Conservation (phyloP, 2,797 vertebrate genomes). For the Oryzias dopingdopingensis region DNA sequence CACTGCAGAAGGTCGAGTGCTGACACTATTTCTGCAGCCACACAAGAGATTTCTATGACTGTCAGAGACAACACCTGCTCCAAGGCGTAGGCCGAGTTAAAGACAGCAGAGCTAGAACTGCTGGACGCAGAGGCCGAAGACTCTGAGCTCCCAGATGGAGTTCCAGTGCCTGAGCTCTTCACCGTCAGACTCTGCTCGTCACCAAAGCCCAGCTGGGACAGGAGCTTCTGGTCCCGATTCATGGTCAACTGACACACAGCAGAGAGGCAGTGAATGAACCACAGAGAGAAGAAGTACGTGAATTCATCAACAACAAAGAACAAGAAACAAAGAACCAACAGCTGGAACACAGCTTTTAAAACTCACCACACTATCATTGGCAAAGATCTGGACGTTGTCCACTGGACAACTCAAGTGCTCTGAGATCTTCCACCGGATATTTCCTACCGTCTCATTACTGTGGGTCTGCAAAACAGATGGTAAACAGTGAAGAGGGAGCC, state of each 20-base stretch:
- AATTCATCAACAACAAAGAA: neutral
- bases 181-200: constrained; percentile 95
- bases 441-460: constrained; percentile 97
- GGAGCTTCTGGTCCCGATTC: constrained; percentile 97
- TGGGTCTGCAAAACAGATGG: constrained; percentile 83
- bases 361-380: constrained; percentile 96
- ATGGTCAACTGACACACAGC: constrained; percentile 84
- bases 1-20: neutral
- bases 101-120: constrained; percentile 87
- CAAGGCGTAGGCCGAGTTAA: constrained; percentile 92
- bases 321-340: constrained; percentile 1
- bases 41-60: no score
- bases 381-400: constrained; percentile 98
- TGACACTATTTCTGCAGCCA: neutral
- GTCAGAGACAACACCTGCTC: constrained; percentile 85
- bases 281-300: constrained; percentile 5
- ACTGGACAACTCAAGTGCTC: constrained; percentile 94
- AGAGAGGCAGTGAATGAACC: constrained; percentile 13
- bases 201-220: constrained; percentile 94
- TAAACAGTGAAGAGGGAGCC: constrained; percentile 10
- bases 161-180: constrained; percentile 94
- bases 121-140: constrained; percentile 90
- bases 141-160: constrained; percentile 92
- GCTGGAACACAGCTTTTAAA: neutral
- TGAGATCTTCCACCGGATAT: constrained; percentile 96